phyloP scores from a whole-genome alignment of 2,888 invertebrate species.

The Dicroscelio sp. region DNA sequence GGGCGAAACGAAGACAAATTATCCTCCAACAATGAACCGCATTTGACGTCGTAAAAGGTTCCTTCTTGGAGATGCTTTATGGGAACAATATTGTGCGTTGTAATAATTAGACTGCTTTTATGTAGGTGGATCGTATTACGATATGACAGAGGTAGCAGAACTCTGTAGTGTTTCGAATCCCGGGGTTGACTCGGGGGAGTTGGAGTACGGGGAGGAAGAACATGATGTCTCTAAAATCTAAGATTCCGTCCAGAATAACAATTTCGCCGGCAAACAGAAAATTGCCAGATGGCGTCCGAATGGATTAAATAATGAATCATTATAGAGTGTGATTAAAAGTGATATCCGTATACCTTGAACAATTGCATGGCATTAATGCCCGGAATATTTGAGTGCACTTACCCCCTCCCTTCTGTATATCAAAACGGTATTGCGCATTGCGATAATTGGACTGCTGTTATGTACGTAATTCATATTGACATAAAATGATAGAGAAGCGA shows the following conservation, averaged over 20 bases:
- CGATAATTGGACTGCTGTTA: constrained; percentile 44
- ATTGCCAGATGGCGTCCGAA: not conserved
- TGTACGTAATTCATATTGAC: constrained; percentile 53
- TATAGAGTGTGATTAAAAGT: not conserved
- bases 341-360: not conserved
- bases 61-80: constrained; percentile 45
- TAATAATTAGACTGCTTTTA: constrained; percentile 75
- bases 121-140: constrained; percentile 65
- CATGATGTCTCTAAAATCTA: constrained; percentile 39
- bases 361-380: not conserved
- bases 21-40: constrained; percentile 53
- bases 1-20: constrained; percentile 58
- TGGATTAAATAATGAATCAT: not conserved
- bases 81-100: constrained; percentile 61
- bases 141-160: constrained; percentile 58
- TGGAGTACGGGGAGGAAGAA: constrained; percentile 14
- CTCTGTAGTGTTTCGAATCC: constrained; percentile 48
- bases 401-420: constrained; percentile 14
- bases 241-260: constrained; percentile 38
- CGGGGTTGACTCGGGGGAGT: constrained; percentile 15
- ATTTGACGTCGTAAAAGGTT: constrained; percentile 63
- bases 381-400: constrained; percentile 14
- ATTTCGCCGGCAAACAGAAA: constrained; percentile 2
- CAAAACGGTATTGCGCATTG: constrained; percentile 32
- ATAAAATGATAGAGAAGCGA: constrained; percentile 38